Percentiles rank a stretch among this genome's conserved stretches.
Evolutionary conservation across 2,113 vertebrate species (phyloP).

Genomic region (Lota lota): DNA sequence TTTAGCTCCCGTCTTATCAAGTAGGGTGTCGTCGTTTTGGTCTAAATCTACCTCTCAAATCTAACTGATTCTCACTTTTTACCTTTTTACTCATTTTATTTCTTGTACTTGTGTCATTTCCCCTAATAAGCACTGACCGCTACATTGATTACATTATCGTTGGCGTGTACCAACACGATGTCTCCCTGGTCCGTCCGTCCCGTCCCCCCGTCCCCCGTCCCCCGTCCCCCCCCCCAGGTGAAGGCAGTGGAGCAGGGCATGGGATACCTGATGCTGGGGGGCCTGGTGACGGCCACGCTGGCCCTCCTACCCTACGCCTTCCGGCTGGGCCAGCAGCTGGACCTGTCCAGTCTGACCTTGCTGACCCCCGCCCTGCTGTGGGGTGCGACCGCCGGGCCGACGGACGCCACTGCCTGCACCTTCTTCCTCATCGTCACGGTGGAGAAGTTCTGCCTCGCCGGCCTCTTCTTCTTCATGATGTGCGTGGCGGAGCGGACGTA

Average conservation of each 20-base stretch:
- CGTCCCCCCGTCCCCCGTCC: neutral
- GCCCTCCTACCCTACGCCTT: slow-evolving; percentile 86
- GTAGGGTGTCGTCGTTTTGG: neutral
- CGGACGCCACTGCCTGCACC: slow-evolving; percentile 55
- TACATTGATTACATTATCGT: too few relatives aligned
- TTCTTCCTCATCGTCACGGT: slow-evolving; percentile 84
- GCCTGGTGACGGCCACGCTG: slow-evolving; percentile 80
- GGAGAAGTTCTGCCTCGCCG: slow-evolving; percentile 86
- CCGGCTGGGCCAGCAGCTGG: slow-evolving; percentile 79
- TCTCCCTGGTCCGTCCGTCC: too few relatives aligned
- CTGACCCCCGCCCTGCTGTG: slow-evolving; percentile 73
- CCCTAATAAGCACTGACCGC: too few relatives aligned
- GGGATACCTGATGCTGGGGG: slow-evolving; percentile 89
- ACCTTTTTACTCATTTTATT: too few relatives aligned
- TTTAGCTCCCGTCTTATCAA: neutral
- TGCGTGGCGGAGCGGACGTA: slow-evolving; percentile 97
- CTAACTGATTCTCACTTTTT: too few relatives aligned
- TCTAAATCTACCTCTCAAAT: too few relatives aligned
- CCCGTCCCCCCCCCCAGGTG: slow-evolving; percentile 76
- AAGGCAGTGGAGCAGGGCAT: slow-evolving; percentile 89
- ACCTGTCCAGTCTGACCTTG: slow-evolving; percentile 74
- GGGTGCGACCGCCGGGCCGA: slow-evolving; percentile 75
- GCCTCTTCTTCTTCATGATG: slow-evolving; percentile 99
- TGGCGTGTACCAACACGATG: too few relatives aligned
- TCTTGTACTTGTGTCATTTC: too few relatives aligned